A percentile compares a stretch with the other conserved stretches of the same genome.
Evolutionary conservation across 1,140 invertebrate genomes (phyloP).

Genomic region (Caenorhabditis remanei): DNA sequence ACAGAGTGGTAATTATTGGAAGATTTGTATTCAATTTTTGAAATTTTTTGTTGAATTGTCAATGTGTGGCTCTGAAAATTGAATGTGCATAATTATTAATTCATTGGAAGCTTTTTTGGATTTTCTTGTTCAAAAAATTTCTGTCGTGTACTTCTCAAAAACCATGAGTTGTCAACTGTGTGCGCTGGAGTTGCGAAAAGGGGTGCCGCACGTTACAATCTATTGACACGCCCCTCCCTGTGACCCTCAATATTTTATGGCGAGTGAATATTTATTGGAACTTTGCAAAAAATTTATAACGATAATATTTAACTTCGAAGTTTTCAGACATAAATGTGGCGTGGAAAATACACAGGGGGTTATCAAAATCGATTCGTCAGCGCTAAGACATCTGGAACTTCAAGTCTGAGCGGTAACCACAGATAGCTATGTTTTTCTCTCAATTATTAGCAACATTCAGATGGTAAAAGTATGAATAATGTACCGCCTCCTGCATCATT

Average conservation of each 20-base stretch:
- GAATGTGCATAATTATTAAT: no score
- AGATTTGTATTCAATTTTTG: no score
- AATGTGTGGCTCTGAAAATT: no score
- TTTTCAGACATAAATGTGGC: slow-evolving; percentile 2
- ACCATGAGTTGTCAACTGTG: neutral
- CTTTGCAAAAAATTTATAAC: neutral
- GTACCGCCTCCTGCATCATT: slow-evolving; percentile 10
- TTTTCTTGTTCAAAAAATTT: no score
- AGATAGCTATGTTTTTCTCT: no score
- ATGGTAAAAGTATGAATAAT: slow-evolving; percentile 42
- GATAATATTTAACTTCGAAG: no score
- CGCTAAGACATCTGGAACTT: slow-evolving; percentile 13
- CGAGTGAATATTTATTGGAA: neutral
- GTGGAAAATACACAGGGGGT: neutral
- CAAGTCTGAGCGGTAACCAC: slow-evolving; percentile 23
- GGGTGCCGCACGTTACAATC: neutral
- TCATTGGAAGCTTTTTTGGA: no score
- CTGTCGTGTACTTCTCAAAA: neutral
- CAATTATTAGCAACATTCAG: neutral
- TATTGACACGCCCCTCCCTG: neutral
- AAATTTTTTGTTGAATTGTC: no score
- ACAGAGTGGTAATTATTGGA: no score
- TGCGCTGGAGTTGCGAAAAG: slow-evolving; percentile 1
- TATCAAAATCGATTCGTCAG: slow-evolving; percentile 44
- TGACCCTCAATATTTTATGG: neutral